Evolutionary conservation across 2,888 invertebrate genomes (phyloP).

Genomic region (Chalcosyrphus nemorum): DNA sequence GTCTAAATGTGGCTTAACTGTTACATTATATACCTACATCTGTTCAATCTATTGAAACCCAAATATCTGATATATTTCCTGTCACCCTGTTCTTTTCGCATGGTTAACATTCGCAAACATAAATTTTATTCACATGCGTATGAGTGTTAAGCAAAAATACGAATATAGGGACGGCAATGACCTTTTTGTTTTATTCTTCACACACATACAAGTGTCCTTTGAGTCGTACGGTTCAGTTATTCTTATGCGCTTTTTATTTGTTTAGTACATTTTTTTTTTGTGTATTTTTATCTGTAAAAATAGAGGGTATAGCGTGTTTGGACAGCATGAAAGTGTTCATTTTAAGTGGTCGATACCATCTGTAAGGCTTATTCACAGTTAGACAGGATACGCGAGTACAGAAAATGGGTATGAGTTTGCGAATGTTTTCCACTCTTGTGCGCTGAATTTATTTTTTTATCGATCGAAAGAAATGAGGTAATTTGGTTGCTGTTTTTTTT

Average conservation of each 20-base stretch:
- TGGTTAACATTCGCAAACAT: conserved; percentile 4
- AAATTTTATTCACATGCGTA: conserved; percentile 10
- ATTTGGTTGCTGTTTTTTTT: background rate
- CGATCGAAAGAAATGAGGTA: background rate
- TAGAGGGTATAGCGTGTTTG: conserved; percentile 13
- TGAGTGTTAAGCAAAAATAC: too few relatives aligned
- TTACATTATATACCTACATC: too few relatives aligned
- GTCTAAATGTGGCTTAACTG: too few relatives aligned
- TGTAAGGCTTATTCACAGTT: conserved; percentile 17
- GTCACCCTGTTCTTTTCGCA: conserved; percentile 1
- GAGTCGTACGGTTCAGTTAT: conserved; percentile 23
- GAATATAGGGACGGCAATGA: conserved; percentile 35
- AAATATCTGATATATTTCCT: background rate
- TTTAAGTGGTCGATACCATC: conserved; percentile 33
- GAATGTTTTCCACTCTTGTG: conserved; percentile 9
- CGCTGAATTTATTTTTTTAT: background rate
- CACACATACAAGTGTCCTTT: background rate
- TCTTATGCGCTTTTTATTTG: conserved; percentile 20
- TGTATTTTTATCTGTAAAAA: conserved; percentile 17
- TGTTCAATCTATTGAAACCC: too few relatives aligned
- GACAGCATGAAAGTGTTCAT: conserved; percentile 35
- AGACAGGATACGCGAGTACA: background rate
- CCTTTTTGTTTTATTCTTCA: conserved; percentile 28
- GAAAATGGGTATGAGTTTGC: background rate
- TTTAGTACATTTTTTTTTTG: conserved; percentile 10